Base-by-base conservation (phyloP, 2,888 invertebrate species). In the Ceramica pisi region DNA sequence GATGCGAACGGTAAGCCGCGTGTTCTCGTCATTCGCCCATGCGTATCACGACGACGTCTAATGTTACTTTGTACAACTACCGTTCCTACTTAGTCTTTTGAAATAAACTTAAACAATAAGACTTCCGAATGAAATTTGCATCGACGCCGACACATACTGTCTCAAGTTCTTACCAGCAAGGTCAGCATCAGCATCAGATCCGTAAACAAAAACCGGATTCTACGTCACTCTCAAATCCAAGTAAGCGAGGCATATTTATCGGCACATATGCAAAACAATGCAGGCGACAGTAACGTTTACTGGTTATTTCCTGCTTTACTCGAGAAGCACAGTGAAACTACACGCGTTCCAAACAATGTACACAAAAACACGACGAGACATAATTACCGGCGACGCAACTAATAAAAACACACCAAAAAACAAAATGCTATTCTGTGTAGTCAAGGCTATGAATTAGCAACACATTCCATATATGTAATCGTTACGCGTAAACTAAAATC, bases 171-270 rank as follows among this genome's bases (percentile, higher is more conserved):
- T 92, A 93, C 92, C 94, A 87, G 87, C 93, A 94, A 94, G 94
- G 94, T 91, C 92, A 88, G 75, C 85, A 88, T 88, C 91, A 90
- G 88, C 88, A 88, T 89, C 86, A 88, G 83, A 90, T 91, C 88
- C 92, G 92, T 93, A 93, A 93, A 93, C 92, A 92, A 90, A 93
- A 94, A 93, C 93, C 93, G 93, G 93, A 91, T 91, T 91, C 84
- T 83, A 92, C 89, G 90, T 89, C 92, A 93, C 91, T 90, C 89
- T 90, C 86, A 88, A 92, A 92, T 91, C 90, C 89, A 91, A 90
- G 89, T 88, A 89, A 89, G 89, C 89, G 79, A 77, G n/a, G 89
- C 90, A 90, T 76, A 90, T 83, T 91, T 90, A 90, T 88, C 83
- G 83, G 85, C 89, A 90, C 89, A 89, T 87, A 80, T 87, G 87